phyloP scores from a whole-genome alignment of 1,140 invertebrate genomes.

The Cotesia typhae region DNA sequence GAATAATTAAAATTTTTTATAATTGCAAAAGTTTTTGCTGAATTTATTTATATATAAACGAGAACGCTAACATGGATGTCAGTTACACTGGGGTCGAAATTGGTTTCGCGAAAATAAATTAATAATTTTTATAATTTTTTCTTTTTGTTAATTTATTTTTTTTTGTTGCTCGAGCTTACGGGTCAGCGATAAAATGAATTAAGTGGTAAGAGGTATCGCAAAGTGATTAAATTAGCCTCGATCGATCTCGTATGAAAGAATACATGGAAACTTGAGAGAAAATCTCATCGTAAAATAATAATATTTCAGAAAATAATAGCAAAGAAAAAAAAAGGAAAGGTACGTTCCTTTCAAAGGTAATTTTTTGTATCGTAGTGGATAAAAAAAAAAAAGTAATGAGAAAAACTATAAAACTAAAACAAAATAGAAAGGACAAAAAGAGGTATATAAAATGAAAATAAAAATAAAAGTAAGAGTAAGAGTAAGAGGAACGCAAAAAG shows the following conservation, averaged over 20 bases:
- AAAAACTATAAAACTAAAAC: slow-evolving; percentile 13
- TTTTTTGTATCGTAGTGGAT: not conserved
- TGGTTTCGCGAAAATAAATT: too few species aligned
- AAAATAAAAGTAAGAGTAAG: too few species aligned
- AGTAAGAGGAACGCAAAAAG: too few species aligned
- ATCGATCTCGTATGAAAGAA: not conserved
- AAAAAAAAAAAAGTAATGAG: not conserved
- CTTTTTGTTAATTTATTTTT: not conserved
- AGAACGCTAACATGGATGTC: too few species aligned
- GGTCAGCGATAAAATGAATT: slow-evolving; percentile 17
- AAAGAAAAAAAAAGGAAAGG: not conserved
- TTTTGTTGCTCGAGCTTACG: not conserved
- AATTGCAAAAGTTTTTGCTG: too few species aligned
- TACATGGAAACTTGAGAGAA: slow-evolving; percentile 1
- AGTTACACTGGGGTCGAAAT: too few species aligned
- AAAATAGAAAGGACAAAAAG: not conserved
- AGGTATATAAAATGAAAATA: not conserved
- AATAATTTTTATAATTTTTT: not conserved
- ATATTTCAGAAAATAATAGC: slow-evolving; percentile 1
- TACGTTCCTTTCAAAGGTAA: not conserved
- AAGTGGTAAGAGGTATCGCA: slow-evolving; percentile 4
- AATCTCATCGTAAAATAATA: slow-evolving; percentile 25
- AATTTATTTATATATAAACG: too few species aligned
- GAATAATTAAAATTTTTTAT: too few species aligned
- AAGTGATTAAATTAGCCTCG: slow-evolving; percentile 5